Evolutionary conservation across 2,113 vertebrate species (phyloP).

Genomic region (Eptatretus burgeri): DNA sequence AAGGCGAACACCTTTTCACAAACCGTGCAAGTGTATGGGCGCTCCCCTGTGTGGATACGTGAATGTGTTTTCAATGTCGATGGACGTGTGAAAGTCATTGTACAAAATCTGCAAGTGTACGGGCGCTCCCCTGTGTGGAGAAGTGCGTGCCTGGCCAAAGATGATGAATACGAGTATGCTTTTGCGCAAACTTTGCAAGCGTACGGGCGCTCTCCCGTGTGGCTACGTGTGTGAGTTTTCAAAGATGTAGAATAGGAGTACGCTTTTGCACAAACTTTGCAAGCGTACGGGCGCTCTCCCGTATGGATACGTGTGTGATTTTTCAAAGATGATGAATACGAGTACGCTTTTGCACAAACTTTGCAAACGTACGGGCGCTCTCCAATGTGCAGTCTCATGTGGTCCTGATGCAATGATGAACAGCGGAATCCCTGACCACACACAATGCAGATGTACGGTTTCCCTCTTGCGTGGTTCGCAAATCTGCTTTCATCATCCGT

Average conservation of each 20-base stretch:
- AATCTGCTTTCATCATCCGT: too few species aligned
- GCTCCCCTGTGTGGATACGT: constrained; percentile 17
- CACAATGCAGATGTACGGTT: neutral
- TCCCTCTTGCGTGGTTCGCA: too few species aligned
- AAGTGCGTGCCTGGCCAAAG: neutral
- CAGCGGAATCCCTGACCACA: neutral
- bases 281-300: neutral
- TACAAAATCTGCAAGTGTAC: neutral
- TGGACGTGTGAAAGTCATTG: neutral
- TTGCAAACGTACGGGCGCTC: neutral
- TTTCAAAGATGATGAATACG: neutral
- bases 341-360: neutral
- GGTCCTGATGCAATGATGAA: neutral
- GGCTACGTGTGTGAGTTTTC: neutral
- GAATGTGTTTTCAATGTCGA: constrained; percentile 8
- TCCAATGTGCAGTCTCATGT: neutral
- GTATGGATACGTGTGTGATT: neutral
- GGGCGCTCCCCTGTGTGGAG: neutral
- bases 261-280: neutral
- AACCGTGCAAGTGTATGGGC: constrained; percentile 6
- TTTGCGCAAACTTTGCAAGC: neutral
- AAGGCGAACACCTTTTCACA: constrained; percentile 3
- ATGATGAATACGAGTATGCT: neutral
- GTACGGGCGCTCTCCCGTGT: neutral
- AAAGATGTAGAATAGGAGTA: neutral